Evolutionary conservation across 2,888 invertebrate species (phyloP), one percentile per base, ranked within the genome.

Genomic region (Caenorhabditis becei): DNA sequence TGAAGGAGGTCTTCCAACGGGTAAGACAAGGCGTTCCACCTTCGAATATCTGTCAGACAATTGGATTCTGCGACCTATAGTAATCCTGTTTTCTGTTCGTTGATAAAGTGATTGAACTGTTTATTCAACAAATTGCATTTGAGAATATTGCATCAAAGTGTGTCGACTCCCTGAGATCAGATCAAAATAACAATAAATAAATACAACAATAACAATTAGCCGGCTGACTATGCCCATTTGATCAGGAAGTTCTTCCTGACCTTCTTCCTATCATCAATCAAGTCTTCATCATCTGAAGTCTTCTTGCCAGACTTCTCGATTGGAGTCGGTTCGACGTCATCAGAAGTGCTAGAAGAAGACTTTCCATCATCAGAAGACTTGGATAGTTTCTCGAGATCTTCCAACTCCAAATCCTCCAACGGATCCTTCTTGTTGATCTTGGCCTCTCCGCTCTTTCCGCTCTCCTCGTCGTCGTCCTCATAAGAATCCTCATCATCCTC

Each of bases 361-460:
- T 59, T 58, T 2, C 32, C 24, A 10, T 70, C 71, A 49, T 77
- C 77, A 18, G 75, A 65, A n/a, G 47, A 35, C 58, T 77, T 82
- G n/a, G 83, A 82, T 8, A 85, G 35, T 61, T 80, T 85, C 61
- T 85, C 85, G 37, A 85, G 44, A 66, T 85, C 85, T 35, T 85
- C 85, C 47, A 85, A 47, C 53, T 85, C 85, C 23, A 85, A 41
- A 23, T 85, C 85, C 58, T 83, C 83, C 35, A 83, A 49, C 11
- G 83, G 83, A 54, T 85, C 83, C 47, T 81, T 81, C 56, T 81
- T 81, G 41, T 81, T 77, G 58, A 81, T 81, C 37, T 77, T 71
- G 0, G 77, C 67, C 35, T 81, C 81, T 72, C 81, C 81, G 53
- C 77, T 77, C 44, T 71, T 70, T 72, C 69, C 81, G 32, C 49